A percentile compares a stretch with the other conserved stretches of the same genome.
Evolutionary conservation across 2,888 invertebrate species (phyloP).

Genomic region (Glaucopsyche alexis): DNA sequence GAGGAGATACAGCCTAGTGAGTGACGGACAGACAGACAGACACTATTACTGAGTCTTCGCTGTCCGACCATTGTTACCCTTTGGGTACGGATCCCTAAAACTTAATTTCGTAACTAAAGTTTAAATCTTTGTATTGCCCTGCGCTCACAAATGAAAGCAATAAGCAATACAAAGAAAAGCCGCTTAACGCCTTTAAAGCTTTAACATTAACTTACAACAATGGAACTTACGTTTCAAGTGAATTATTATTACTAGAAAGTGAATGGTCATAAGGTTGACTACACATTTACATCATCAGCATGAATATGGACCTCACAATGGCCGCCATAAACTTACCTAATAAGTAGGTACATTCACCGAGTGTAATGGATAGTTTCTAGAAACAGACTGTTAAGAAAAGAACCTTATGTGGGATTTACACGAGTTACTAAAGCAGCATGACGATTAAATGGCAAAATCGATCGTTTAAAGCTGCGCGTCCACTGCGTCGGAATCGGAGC

Average conservation of each 20-base stretch:
- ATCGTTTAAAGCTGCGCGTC: too few species aligned
- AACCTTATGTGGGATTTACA: too few species aligned
- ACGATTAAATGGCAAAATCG: too few species aligned
- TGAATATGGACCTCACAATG: background rate
- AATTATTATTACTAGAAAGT: constrained; percentile 8
- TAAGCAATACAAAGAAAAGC: background rate
- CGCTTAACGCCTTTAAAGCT: background rate
- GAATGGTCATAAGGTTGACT: constrained; percentile 7
- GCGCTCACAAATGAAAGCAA: background rate
- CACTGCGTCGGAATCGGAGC: too few species aligned
- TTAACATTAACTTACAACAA: background rate
- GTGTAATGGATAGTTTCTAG: background rate
- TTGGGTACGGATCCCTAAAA: too few species aligned
- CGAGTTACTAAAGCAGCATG: too few species aligned
- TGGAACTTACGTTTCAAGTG: background rate
- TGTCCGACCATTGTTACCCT: too few species aligned
- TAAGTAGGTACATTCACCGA: constrained; percentile 10
- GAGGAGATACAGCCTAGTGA: too few species aligned
- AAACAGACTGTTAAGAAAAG: background rate
- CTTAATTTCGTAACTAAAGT: background rate
- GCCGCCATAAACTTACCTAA: constrained; percentile 2
- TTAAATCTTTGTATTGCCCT: background rate
- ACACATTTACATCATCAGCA: background rate
- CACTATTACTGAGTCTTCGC: too few species aligned
- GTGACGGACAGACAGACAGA: too few species aligned